A percentile compares a stretch with the other conserved stretches of the same genome.
Evolutionary conservation across 1,140 invertebrate genomes (phyloP).

Genomic region (Penaeus indicus): DNA sequence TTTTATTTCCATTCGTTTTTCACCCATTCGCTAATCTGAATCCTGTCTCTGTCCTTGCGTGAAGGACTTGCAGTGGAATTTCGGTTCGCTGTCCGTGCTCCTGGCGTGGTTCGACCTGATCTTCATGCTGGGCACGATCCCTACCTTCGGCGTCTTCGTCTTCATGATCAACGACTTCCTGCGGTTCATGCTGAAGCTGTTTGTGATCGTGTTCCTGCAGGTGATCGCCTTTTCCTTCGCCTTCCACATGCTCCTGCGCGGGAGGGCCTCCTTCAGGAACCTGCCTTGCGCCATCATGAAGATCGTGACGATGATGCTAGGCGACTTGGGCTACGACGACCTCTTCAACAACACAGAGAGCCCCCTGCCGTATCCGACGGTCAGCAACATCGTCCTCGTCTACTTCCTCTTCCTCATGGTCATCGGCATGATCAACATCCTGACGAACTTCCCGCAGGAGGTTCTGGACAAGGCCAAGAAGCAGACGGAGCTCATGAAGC

Average conservation of each 20-base stretch:
- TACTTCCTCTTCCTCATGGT: background rate
- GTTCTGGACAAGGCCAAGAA: slow-evolving; percentile 17
- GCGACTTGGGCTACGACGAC: background rate
- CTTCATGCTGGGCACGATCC: slow-evolving; percentile 7
- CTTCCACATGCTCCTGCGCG: slow-evolving; percentile 14
- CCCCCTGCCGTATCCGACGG: background rate
- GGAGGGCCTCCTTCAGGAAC: background rate
- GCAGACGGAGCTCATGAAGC: background rate
- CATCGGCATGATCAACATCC: background rate
- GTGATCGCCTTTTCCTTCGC: slow-evolving; percentile 13
- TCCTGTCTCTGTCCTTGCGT: background rate
- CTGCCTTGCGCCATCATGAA: background rate
- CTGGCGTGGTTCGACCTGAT: background rate
- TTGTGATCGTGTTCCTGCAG: background rate
- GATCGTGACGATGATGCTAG: slow-evolving; percentile 2
- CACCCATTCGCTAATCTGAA: background rate
- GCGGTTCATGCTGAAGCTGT: background rate
- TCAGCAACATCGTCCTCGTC: background rate
- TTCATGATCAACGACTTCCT: slow-evolving; percentile 2
- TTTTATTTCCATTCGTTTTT: background rate
- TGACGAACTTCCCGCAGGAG: background rate
- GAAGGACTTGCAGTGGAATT: slow-evolving; percentile 6
- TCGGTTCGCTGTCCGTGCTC: background rate
- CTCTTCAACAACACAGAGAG: background rate
- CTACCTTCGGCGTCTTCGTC: background rate